Conservation (phyloP, 1,140 invertebrate species). For the Aphidius ervi region DNA sequence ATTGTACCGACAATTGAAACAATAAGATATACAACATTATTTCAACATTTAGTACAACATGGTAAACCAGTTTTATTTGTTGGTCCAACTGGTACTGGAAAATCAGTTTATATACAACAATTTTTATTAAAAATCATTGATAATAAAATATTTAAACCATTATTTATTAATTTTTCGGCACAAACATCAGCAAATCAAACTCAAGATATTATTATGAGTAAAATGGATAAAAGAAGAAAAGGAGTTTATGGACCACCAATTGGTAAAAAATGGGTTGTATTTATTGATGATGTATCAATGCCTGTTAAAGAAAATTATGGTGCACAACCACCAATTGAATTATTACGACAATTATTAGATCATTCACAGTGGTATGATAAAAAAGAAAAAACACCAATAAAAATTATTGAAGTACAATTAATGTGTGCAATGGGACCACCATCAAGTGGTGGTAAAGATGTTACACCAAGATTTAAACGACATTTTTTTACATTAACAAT, state of each 20-base stretch:
- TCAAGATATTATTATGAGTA: conserved; percentile 93
- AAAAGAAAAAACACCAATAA: conserved; percentile 80
- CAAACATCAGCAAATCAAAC: conserved; percentile 91
- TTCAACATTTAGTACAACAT: conserved; percentile 74
- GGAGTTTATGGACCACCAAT: conserved; percentile 89
- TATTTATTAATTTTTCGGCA: conserved; percentile 89
- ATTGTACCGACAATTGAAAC: conserved; percentile 89
- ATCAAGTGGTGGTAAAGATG: conserved; percentile 73
- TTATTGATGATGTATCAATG: conserved; percentile 94
- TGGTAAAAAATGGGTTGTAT: conserved; percentile 84
- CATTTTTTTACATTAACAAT: conserved; percentile 88
- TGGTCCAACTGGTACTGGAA: conserved; percentile 90
- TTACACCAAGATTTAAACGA: conserved; percentile 83
- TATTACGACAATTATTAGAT: conserved; percentile 86
- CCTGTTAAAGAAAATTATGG: conserved; percentile 82
- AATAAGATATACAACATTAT: conserved; percentile 72
- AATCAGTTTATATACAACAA: conserved; percentile 81
- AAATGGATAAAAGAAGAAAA: conserved; percentile 89
- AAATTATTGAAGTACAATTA: conserved; percentile 82
- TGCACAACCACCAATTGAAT: conserved; percentile 88
- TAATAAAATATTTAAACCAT: conserved; percentile 74
- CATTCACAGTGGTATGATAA: conserved; percentile 89
- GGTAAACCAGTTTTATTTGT: conserved; percentile 80
- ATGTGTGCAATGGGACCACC: conserved; percentile 85
- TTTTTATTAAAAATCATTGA: conserved; percentile 81